Conservation (phyloP, 2,888 invertebrate genomes). For the Dryobotodes eremita region DNA sequence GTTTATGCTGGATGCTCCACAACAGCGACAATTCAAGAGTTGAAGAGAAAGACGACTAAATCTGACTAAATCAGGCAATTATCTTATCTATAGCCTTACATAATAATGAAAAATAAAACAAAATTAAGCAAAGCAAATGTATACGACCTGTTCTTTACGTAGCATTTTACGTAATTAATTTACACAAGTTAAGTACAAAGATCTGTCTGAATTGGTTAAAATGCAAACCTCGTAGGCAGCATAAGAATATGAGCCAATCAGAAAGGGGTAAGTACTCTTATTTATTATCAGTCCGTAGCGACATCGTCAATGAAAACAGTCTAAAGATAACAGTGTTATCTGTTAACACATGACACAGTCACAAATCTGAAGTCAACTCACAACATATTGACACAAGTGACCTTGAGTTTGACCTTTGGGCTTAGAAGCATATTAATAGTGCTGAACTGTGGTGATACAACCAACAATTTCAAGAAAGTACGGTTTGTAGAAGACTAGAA, state of each 20-base stretch:
- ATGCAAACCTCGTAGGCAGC: fast-evolving
- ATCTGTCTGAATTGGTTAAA: neutral
- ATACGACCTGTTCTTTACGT: conserved; percentile 1
- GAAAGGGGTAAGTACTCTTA: neutral
- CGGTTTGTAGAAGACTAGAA: neutral
- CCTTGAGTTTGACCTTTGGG: conserved; percentile 17
- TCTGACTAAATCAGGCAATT: conserved; percentile 39
- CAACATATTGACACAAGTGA: conserved; percentile 7
- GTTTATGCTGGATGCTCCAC: neutral
- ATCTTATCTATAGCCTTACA: conserved; percentile 68
- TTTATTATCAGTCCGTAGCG: neutral
- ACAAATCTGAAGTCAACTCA: neutral
- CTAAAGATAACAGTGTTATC: conserved; percentile 5
- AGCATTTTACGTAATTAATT: neutral
- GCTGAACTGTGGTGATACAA: neutral
- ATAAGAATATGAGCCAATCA: conserved; percentile 13
- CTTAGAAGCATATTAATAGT: conserved; percentile 9
- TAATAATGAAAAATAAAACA: conserved; percentile 36
- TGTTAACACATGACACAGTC: conserved; percentile 9
- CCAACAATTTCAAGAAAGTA: neutral
- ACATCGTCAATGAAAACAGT: conserved; percentile 24
- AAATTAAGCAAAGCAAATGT: neutral
- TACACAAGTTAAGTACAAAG: neutral
- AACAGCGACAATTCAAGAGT: neutral
- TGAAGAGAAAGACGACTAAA: conserved; percentile 1